Evolutionary conservation across 1,140 invertebrate genomes (phyloP).

Genomic region (Rhopalosiphum padi): DNA sequence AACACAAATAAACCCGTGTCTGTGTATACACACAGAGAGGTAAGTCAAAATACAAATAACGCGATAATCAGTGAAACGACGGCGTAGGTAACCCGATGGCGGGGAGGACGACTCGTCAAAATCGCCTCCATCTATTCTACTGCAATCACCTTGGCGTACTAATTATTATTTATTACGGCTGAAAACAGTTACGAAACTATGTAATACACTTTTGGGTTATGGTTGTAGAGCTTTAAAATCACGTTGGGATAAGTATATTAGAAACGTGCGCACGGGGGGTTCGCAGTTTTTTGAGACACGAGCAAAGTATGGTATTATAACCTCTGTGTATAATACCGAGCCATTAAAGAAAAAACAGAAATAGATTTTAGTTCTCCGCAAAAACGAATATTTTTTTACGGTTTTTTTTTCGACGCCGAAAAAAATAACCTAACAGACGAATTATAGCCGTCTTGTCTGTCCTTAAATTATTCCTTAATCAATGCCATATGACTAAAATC

Average conservation of each 20-base stretch:
- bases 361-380: neutral
- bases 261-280: no score
- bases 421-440: neutral
- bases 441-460: neutral
- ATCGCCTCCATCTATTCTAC: neutral
- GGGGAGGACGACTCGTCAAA: neutral
- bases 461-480: neutral
- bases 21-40: neutral
- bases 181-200: neutral
- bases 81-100: neutral
- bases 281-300: neutral
- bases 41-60: neutral
- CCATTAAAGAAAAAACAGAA: neutral
- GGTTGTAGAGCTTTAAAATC: neutral
- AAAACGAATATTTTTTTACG: neutral
- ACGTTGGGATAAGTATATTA: no score
- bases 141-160: neutral
- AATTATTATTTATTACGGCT: neutral
- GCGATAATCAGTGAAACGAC: neutral
- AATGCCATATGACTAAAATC: no score
- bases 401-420: neutral
- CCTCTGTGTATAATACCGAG: no score
- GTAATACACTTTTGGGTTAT: neutral
- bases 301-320: no score
- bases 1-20: neutral